Base-by-base conservation (phyloP, 30 jellyfish, hydroid and myxozoan species). In the Phacellophora camtschatica region DNA sequence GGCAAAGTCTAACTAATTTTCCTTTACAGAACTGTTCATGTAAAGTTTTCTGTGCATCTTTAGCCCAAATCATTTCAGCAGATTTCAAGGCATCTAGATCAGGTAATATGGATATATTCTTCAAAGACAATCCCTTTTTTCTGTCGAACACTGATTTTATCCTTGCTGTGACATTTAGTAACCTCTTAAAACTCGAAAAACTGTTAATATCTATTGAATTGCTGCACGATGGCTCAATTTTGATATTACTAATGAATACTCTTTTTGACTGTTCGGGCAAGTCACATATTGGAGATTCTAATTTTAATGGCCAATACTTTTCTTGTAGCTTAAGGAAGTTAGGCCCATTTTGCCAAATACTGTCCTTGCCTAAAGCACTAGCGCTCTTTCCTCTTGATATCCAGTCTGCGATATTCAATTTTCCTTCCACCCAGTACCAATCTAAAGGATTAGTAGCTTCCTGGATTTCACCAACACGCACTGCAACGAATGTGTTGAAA, bases 291-390 rank as follows among this genome's bases (percentile, higher is more conserved):
- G 65, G 25, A 45, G 84, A 64, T 15, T 3, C 62, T 39, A 27
- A n/a, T 43, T 42, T 84, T 61, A 53, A 41, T 70, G 77, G 83
- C 95, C 84, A 72, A 41, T 33, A 57, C 57, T 43, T 82, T 41
- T 49, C 88, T 61, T 50, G 70, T 45, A 43, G 82, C 61, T 48
- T 54, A 46, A 84, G 89, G 71, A 84, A 70, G 29, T 71, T 84
- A 35, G 76, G 95, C 6, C 95, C 88, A n/a, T 71, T 82, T 45
- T 23, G 58, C 95, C 95, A 84, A 71, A 83, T 72, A 39, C 56
- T 84, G 22, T 71, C 34, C n/a, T n/a, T n/a, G n/a, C n/a, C n/a
- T 42, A 84, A 77, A 29, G 71, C 84, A 29, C 59, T 57, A 73
- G 42, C 95, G 12, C 37, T 64, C 22, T 71, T 71, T 53, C 95